A percentile compares a stretch with the other conserved stretches of the same genome.
Evolutionary conservation across 2,113 vertebrate genomes (phyloP).

Genomic region (Albula glossodonta): DNA sequence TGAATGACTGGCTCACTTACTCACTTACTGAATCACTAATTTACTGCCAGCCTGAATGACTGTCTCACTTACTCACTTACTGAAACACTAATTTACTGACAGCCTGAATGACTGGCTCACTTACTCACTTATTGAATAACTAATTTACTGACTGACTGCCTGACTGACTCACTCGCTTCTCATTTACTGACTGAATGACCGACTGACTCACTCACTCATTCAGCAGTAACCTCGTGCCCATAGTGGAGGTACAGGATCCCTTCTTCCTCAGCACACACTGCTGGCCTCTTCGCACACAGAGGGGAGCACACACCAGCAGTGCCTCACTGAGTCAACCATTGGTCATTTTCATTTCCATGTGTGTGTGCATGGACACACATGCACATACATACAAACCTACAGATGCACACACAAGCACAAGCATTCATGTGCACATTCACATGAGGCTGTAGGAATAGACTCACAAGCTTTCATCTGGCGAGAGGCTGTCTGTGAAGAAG

Average conservation of each 20-base stretch:
- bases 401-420: not conserved
- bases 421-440: not conserved
- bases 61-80: not conserved
- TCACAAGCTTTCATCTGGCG: conserved; percentile 82
- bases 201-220: not conserved
- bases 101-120: not conserved
- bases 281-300: not conserved
- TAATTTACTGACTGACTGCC: not conserved
- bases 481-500: conserved; percentile 79
- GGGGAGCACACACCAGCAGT: not conserved
- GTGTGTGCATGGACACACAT: not conserved
- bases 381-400: not conserved
- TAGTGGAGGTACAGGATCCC: not conserved
- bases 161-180: not conserved
- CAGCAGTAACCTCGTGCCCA: not conserved
- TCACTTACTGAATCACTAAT: not conserved
- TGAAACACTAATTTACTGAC: not conserved
- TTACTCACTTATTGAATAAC: not conserved
- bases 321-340: not conserved
- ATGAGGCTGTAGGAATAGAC: conserved; percentile 44
- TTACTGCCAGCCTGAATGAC: not conserved
- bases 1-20: not conserved
- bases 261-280: not conserved
- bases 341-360: not conserved
- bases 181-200: too few species aligned